Evolutionary conservation across 2,113 vertebrate species (phyloP).

Genomic region (Esox niger): DNA sequence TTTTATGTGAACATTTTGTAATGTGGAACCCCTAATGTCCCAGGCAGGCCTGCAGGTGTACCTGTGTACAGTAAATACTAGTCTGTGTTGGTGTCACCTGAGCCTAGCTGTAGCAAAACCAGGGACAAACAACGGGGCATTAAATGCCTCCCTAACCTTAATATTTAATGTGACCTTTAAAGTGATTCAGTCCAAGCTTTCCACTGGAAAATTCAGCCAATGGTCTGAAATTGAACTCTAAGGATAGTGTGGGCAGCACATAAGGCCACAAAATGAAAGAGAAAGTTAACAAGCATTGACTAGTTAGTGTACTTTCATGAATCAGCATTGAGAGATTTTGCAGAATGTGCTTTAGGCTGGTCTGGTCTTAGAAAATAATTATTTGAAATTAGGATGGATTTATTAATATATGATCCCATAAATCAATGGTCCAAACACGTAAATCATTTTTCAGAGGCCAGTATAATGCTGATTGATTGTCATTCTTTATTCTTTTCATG

Average conservation of each 20-base stretch:
- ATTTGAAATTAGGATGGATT: no score
- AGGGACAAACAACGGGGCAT: constrained; percentile 53
- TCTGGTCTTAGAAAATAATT: no score
- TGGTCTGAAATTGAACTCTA: neutral
- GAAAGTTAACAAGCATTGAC: neutral
- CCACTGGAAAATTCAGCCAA: neutral
- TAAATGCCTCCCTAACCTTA: constrained; percentile 52
- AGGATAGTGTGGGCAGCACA: constrained; percentile 3
- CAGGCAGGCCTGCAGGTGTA: constrained; percentile 44
- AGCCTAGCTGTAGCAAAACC: constrained; percentile 51
- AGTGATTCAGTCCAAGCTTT: constrained; percentile 12
- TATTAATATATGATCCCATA: no score
- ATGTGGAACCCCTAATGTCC: neutral
- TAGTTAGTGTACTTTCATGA: neutral
- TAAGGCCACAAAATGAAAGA: neutral
- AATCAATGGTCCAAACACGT: no score
- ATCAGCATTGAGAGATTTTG: neutral
- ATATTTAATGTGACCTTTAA: constrained; percentile 61
- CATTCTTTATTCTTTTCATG: no score
- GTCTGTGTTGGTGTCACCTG: constrained; percentile 55
- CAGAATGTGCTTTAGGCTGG: constrained; percentile 1
- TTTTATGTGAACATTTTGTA: no score
- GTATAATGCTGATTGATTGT: no score
- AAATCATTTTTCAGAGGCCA: no score
- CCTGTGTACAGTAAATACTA: neutral